phyloP scores from a whole-genome alignment of 2,113 vertebrate species.

The Aramus guarauna region DNA sequence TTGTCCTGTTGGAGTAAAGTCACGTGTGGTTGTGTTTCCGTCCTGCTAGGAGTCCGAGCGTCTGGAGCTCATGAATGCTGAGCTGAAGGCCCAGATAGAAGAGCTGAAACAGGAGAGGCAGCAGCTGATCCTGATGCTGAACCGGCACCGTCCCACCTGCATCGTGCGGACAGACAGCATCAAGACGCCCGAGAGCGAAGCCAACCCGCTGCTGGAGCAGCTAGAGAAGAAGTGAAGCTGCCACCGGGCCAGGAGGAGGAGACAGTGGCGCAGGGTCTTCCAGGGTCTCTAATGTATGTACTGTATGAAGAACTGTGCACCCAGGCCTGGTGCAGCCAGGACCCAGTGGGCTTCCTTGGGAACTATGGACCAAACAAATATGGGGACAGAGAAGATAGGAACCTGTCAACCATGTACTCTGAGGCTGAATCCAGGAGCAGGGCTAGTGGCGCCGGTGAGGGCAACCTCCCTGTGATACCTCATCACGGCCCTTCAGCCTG shows the following conservation, averaged over 20 bases:
- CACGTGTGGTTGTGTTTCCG: not conserved
- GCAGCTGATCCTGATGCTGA: constrained; percentile 94
- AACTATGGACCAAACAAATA: constrained; percentile 51
- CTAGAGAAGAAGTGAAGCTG: constrained; percentile 84
- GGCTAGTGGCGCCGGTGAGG: not conserved
- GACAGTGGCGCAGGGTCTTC: constrained; percentile 50
- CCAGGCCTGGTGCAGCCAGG: constrained; percentile 49
- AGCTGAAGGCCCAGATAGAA: constrained; percentile 95
- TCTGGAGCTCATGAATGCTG: constrained; percentile 92
- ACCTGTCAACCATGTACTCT: constrained; percentile 8
- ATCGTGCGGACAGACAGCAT: constrained; percentile 93
- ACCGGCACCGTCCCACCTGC: constrained; percentile 92
- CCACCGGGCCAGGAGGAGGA: constrained; percentile 42
- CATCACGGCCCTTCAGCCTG: not conserved
- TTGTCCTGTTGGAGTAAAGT: not conserved
- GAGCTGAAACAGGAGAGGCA: constrained; percentile 94
- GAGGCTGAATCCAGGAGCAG: constrained; percentile 20
- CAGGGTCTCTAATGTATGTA: constrained; percentile 60
- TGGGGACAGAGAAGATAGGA: constrained; percentile 51
- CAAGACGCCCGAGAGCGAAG: constrained; percentile 87
- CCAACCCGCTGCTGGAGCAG: constrained; percentile 87
- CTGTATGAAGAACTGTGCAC: constrained; percentile 59
- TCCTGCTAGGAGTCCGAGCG: constrained; percentile 88
- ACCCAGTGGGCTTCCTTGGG: constrained; percentile 40
- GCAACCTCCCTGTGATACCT: constrained; percentile 4